Conservation (phyloP, 2,888 invertebrate species). For the Hyalella azteca region DNA sequence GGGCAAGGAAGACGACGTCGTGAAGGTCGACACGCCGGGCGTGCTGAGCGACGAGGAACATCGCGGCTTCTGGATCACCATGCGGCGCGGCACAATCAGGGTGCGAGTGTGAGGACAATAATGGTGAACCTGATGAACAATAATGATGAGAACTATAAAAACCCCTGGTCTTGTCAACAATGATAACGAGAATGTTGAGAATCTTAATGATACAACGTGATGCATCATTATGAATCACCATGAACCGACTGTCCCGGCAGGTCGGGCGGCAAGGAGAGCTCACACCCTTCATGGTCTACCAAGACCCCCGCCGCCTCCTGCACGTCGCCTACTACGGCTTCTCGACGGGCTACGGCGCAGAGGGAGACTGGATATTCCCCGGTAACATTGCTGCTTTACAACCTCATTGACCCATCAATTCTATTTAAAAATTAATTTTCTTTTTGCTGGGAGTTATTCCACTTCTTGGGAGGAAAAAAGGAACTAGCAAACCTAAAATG, state of each 20-base stretch:
- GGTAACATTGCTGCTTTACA: conserved; percentile 66
- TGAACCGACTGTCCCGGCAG: too few species aligned
- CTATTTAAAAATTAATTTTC: not conserved
- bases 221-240: too few species aligned
- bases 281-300: conserved; percentile 75
- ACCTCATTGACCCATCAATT: conserved; percentile 35
- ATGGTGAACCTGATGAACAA: too few species aligned
- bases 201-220: too few species aligned
- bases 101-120: too few species aligned
- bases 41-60: conserved; percentile 72
- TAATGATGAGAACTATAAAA: too few species aligned
- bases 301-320: conserved; percentile 73
- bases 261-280: conserved; percentile 77
- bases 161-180: too few species aligned
- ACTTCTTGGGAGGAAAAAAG: not conserved
- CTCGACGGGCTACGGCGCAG: conserved; percentile 86
- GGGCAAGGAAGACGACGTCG: conserved; percentile 77
- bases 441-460: not conserved
- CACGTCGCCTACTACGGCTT: conserved; percentile 77
- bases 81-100: conserved; percentile 58
- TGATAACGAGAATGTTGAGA: too few species aligned
- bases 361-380: conserved; percentile 81
- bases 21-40: conserved; percentile 74
- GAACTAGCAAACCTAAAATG: not conserved
- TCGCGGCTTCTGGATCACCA: conserved; percentile 79